Evolutionary conservation across 2,888 invertebrate genomes (phyloP).

Genomic region (Apocheima hispidaria): DNA sequence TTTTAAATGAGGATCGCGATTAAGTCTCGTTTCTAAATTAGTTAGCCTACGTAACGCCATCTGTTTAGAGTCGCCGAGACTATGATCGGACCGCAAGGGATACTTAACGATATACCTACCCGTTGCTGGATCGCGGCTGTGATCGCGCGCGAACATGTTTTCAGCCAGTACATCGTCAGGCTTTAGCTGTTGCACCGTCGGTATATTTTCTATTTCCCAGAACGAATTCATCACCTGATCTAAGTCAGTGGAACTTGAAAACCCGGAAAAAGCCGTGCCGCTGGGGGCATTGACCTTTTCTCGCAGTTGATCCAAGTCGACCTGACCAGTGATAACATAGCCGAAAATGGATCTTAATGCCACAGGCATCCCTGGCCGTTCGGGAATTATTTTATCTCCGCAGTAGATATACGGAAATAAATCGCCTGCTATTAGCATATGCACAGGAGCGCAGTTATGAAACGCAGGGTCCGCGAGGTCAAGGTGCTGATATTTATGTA

Average conservation of each 20-base stretch:
- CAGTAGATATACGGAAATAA: slow-evolving; percentile 8
- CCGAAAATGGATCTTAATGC: not conserved
- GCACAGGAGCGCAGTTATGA: slow-evolving; percentile 3
- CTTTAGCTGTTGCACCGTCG: slow-evolving; percentile 11
- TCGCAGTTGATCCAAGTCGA: no score
- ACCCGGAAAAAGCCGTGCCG: not conserved
- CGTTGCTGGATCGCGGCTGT: no score
- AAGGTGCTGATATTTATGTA: not conserved
- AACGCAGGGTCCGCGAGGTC: slow-evolving; percentile 8
- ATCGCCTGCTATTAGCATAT: slow-evolving; percentile 8
- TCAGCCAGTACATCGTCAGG: no score
- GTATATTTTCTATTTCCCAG: slow-evolving; percentile 32
- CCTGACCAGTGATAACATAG: no score
- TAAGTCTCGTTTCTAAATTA: not conserved
- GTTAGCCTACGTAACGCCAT: slow-evolving; percentile 13
- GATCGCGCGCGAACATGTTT: no score
- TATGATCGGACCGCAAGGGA: not conserved
- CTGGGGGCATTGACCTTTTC: not conserved
- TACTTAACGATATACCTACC: slow-evolving; percentile 12
- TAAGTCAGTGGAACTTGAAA: not conserved
- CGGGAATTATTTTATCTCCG: slow-evolving; percentile 8
- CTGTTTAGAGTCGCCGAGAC: slow-evolving; percentile 22
- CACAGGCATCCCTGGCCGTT: not conserved
- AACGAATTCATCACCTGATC: slow-evolving; percentile 8
- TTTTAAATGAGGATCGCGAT: no score